phyloP scores from a whole-genome alignment of 2,797 vertebrate species.

The Oceanodroma leucorhoa region DNA sequence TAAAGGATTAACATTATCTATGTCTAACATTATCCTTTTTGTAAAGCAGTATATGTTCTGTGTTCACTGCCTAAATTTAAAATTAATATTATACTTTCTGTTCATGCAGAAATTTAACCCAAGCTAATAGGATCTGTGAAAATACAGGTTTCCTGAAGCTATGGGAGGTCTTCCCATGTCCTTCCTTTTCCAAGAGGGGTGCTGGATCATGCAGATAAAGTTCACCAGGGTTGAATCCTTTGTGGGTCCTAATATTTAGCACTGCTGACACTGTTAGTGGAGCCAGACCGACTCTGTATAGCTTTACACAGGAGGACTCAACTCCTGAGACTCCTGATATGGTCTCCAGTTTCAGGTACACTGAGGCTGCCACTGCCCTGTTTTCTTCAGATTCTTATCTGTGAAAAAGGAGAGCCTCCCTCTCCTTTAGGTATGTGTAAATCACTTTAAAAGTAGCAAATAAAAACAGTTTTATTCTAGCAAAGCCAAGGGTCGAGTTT shows the following conservation, averaged over 20 bases:
- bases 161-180: not conserved
- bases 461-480: not conserved
- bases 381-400: not conserved
- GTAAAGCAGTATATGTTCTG: not conserved
- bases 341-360: not conserved
- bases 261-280: not conserved
- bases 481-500: not conserved
- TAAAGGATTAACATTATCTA: not conserved
- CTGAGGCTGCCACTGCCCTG: not conserved
- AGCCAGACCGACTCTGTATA: not conserved
- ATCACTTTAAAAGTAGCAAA: not conserved
- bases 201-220: not conserved
- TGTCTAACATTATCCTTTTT: not conserved
- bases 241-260: not conserved
- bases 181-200: not conserved
- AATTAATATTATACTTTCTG: not conserved
- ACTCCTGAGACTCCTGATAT: not conserved
- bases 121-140: not conserved
- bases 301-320: not conserved
- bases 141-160: not conserved
- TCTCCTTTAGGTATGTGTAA: not conserved
- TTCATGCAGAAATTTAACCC: not conserved
- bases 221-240: not conserved
- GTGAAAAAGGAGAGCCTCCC: not conserved
- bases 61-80: not conserved